Evolutionary conservation across 2,888 invertebrate species (phyloP).

Genomic region (Iphiclides podalirius): DNA sequence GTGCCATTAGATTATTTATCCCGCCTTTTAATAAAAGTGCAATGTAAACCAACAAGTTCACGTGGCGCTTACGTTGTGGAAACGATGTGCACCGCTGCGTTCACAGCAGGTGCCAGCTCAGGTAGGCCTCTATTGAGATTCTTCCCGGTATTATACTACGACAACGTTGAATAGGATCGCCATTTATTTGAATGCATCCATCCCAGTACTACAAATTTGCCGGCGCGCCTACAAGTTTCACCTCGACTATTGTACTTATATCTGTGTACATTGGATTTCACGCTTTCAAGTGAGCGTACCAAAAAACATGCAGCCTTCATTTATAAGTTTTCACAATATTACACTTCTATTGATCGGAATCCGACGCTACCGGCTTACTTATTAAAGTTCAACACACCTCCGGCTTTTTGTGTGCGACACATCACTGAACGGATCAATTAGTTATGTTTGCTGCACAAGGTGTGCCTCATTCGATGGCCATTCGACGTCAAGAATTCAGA

Average conservation of each 20-base stretch:
- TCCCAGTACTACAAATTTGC: slow-evolving; percentile 16
- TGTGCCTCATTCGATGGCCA: slow-evolving; percentile 33
- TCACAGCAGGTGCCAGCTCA: slow-evolving; percentile 65
- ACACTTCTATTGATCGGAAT: slow-evolving; percentile 14
- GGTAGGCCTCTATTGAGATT: slow-evolving; percentile 61
- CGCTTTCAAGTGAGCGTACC: background rate
- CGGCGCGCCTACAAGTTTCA: background rate
- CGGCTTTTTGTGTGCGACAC: slow-evolving; percentile 29
- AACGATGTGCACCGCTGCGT: slow-evolving; percentile 29
- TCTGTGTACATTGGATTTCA: background rate
- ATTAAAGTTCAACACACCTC: slow-evolving; percentile 30
- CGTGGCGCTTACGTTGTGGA: slow-evolving; percentile 61
- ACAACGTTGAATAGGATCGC: slow-evolving; percentile 48
- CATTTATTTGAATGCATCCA: slow-evolving; percentile 39
- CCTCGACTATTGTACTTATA: slow-evolving; percentile 3
- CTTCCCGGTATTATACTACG: slow-evolving; percentile 56
- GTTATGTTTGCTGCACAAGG: slow-evolving; percentile 33
- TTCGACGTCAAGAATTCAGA: slow-evolving; percentile 35
- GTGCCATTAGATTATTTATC: slow-evolving; percentile 22
- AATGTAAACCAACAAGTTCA: slow-evolving; percentile 42
- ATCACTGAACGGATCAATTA: slow-evolving; percentile 34
- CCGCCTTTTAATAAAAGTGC: slow-evolving; percentile 27
- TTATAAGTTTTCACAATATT: slow-evolving; percentile 4
- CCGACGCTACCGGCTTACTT: slow-evolving; percentile 2
- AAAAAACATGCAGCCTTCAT: background rate